Conservation (phyloP, 1,140 invertebrate genomes). For the Amphibalanus amphitrite region DNA sequence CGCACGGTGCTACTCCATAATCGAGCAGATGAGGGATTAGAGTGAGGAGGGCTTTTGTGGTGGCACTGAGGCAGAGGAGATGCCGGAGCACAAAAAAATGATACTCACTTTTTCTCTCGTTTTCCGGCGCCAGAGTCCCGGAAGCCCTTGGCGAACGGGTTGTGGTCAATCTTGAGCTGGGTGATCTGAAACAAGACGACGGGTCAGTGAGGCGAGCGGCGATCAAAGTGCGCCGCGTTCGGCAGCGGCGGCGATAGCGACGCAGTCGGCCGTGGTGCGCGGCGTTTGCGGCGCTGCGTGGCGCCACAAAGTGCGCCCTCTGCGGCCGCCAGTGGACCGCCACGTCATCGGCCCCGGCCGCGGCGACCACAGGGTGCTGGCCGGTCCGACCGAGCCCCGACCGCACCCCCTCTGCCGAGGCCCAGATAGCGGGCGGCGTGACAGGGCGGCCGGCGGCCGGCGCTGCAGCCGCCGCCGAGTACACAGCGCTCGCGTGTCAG, state of each 20-base stretch:
- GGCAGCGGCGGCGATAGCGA: no score
- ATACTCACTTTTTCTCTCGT: conserved; percentile 87
- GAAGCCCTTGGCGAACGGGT: conserved; percentile 99
- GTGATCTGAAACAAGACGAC: conserved; percentile 54
- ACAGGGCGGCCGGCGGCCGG: no score
- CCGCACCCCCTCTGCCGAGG: no score
- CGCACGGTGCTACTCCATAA: neutral
- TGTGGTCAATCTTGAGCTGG: conserved; percentile 96
- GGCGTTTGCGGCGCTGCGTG: no score
- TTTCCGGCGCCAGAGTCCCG: conserved; percentile 87
- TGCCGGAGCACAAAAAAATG: neutral
- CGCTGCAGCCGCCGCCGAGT: neutral
- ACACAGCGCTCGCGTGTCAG: neutral
- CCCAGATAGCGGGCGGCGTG: neutral
- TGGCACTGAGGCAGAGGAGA: neutral
- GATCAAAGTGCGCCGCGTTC: no score
- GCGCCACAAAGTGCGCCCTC: no score
- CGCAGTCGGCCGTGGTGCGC: no score
- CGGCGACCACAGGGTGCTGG: no score
- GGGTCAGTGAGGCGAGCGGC: neutral
- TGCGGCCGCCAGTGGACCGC: no score
- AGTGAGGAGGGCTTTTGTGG: neutral
- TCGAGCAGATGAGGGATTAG: neutral
- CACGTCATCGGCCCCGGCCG: no score
- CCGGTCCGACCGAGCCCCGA: neutral